A percentile compares a stretch with the other conserved stretches of the same genome.
These are phyloP conservation scores for Tretioscincus oriximinensis DNA, from an alignment of 2,113 vertebrate species.

Conservation along the genomic window DNA sequence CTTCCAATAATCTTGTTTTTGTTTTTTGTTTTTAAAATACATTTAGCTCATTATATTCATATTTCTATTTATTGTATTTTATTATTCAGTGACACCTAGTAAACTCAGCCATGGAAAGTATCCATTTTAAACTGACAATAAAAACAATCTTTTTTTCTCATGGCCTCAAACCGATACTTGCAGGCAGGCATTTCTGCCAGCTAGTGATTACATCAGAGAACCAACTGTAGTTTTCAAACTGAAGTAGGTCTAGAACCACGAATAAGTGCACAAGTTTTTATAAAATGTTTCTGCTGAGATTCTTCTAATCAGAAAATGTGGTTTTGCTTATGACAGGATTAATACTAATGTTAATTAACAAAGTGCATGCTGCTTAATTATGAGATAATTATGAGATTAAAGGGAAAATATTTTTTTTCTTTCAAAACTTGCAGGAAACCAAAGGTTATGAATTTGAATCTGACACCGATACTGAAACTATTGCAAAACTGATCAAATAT, in stretches of 20 bases:
- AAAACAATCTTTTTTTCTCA: too few relatives aligned
- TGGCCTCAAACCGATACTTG: too few relatives aligned
- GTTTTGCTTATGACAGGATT: not conserved
- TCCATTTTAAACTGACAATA: too few relatives aligned
- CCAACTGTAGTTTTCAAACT: not conserved
- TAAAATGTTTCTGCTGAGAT: not conserved
- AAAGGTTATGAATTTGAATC: slow-evolving; percentile 97
- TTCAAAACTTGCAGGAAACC: slow-evolving; percentile 75
- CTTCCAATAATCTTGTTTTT: too few relatives aligned
- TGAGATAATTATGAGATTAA: not conserved
- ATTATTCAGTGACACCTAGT: too few relatives aligned
- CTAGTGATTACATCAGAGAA: too few relatives aligned
- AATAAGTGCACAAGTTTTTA: not conserved
- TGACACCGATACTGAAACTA: slow-evolving; percentile 95
- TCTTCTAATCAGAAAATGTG: not conserved
- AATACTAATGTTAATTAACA: not conserved
- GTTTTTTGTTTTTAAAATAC: too few relatives aligned
- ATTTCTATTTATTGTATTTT: too few relatives aligned
- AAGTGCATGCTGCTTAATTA: not conserved
- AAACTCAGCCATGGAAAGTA: too few relatives aligned
- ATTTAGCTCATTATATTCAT: too few relatives aligned
- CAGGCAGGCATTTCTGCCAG: too few relatives aligned
- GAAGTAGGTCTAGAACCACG: not conserved
- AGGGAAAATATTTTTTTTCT: slow-evolving; percentile 7
- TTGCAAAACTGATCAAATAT: slow-evolving; percentile 95